A percentile compares a stretch with the other conserved stretches of the same genome.
Conservation (phyloP, 2,888 invertebrate genomes). For the Dysmachus trigonus region DNA sequence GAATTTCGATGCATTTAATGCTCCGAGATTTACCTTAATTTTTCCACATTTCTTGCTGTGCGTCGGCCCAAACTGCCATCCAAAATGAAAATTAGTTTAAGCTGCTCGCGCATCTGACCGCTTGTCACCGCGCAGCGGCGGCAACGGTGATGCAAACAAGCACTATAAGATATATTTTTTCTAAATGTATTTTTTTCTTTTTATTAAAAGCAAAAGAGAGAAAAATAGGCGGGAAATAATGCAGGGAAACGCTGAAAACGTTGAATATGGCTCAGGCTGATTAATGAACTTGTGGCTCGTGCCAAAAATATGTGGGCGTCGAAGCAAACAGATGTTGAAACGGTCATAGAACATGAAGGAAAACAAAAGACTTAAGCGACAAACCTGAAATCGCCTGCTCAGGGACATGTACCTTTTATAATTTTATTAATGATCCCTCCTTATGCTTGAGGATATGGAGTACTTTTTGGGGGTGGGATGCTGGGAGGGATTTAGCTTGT, state of each 20-base stretch:
- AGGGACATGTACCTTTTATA: constrained; percentile 18
- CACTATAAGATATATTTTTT: neutral
- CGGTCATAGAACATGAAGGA: neutral
- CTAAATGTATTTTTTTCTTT: neutral
- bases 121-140: neutral
- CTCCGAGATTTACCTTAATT: neutral
- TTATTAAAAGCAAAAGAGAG: neutral
- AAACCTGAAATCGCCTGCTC: constrained; percentile 13
- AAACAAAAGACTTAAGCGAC: constrained; percentile 28
- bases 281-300: constrained; percentile 32
- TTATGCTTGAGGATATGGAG: neutral
- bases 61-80: neutral
- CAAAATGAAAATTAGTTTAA: neutral
- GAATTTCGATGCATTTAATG: constrained; percentile 14
- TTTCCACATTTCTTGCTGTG: neutral
- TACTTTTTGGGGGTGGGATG: neutral
- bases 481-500: neutral
- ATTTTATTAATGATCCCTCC: neutral
- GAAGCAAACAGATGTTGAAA: constrained; percentile 16
- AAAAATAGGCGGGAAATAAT: neutral
- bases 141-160: neutral
- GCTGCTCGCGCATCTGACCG: neutral
- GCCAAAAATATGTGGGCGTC: constrained; percentile 14
- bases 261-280: neutral
- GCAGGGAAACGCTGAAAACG: neutral